These are phyloP conservation scores for Chrysolina americana DNA, from an alignment of 2,888 invertebrate genomes.

Conservation along the genomic window DNA sequence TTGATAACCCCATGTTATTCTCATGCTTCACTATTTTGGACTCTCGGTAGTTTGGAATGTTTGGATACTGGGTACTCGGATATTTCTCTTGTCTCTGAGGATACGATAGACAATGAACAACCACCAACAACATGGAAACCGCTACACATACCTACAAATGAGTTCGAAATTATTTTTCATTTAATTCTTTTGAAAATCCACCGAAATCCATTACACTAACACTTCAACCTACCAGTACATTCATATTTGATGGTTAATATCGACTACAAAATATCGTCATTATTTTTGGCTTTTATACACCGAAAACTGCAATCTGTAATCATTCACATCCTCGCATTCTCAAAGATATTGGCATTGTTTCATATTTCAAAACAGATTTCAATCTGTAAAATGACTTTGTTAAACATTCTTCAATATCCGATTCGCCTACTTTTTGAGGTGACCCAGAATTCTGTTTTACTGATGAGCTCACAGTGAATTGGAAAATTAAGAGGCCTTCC, in stretches of 20 bases:
- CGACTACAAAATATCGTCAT: slow-evolving; percentile 29
- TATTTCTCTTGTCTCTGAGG: slow-evolving; percentile 40
- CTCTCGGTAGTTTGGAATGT: slow-evolving; percentile 47
- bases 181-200: neutral
- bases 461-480: neutral
- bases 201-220: neutral
- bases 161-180: neutral
- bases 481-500: no score
- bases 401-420: slow-evolving; percentile 31
- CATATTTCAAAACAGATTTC: slow-evolving; percentile 26
- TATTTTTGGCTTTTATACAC: slow-evolving; percentile 37
- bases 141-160: slow-evolving; percentile 32
- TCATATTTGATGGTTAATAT: slow-evolving; percentile 28
- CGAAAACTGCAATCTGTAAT: slow-evolving; percentile 10
- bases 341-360: slow-evolving; percentile 30
- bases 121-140: slow-evolving; percentile 22
- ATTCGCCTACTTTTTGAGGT: slow-evolving; percentile 21
- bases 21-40: slow-evolving; percentile 53
- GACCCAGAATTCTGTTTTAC: slow-evolving; percentile 23
- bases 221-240: slow-evolving; percentile 31
- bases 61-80: slow-evolving; percentile 30
- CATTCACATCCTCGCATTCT: slow-evolving; percentile 21
- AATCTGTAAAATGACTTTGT: neutral
- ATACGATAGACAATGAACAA: slow-evolving; percentile 35
- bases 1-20: slow-evolving; percentile 50